These are phyloP conservation scores for Ormyrus thymus DNA, from an alignment of 2,888 invertebrate genomes.

Conservation along the genomic window DNA sequence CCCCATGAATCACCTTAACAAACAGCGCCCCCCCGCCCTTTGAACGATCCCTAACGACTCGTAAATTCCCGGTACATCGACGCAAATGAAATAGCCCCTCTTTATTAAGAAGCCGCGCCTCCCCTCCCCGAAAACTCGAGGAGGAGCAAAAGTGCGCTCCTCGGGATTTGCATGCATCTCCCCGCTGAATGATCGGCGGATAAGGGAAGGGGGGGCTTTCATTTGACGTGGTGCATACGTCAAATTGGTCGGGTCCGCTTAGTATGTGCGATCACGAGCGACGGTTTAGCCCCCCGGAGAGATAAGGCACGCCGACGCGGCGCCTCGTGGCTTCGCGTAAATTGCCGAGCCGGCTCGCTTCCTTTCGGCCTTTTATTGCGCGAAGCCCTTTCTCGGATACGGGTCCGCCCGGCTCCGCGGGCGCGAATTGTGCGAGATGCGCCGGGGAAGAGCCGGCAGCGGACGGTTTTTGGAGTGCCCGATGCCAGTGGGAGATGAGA, in stretches of 20 bases:
- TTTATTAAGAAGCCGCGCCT: constrained; percentile 30
- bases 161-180: background rate
- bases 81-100: constrained; percentile 29
- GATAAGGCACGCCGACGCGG: constrained; percentile 68
- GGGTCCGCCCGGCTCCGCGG: too few relatives aligned
- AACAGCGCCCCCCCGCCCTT: too few relatives aligned
- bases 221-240: constrained; percentile 58
- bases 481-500: too few relatives aligned
- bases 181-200: constrained; percentile 42
- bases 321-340: background rate
- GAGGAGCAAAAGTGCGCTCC: background rate
- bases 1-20: background rate
- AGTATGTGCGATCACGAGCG: constrained; percentile 70
- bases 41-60: too few relatives aligned
- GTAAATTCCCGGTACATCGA: background rate
- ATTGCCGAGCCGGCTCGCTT: background rate
- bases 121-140: background rate
- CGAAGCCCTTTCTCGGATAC: too few relatives aligned
- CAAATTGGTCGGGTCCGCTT: constrained; percentile 62
- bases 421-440: too few relatives aligned
- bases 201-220: constrained; percentile 35
- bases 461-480: too few relatives aligned
- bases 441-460: too few relatives aligned
- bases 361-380: too few relatives aligned
- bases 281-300: constrained; percentile 67